Conservation (phyloP, 2,113 vertebrate species). For the Nestor notabilis region DNA sequence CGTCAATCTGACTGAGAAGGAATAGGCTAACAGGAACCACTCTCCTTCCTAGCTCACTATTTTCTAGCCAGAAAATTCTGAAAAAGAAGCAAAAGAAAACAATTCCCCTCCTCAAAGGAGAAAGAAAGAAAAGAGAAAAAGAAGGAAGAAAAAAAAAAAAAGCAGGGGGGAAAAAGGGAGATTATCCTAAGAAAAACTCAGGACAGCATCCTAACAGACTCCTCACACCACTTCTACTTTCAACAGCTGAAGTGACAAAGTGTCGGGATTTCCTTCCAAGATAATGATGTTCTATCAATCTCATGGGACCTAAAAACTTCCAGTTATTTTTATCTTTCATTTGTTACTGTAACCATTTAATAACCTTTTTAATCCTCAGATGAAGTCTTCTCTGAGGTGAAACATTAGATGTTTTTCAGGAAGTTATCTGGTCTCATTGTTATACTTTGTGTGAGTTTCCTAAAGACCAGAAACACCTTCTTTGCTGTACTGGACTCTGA, state of each 20-base stretch:
- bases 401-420: neutral
- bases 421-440: neutral
- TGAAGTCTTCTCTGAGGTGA: neutral
- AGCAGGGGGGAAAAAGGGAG: accelerated
- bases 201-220: neutral
- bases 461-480: neutral
- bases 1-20: neutral
- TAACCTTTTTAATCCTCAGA: neutral
- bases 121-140: neutral
- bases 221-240: neutral
- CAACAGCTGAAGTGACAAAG: neutral
- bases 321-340: neutral
- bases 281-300: neutral
- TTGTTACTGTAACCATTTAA: neutral
- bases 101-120: neutral
- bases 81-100: neutral
- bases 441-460: neutral
- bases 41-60: neutral
- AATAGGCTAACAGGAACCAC: neutral
- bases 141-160: no score
- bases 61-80: neutral
- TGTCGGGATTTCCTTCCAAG: neutral
- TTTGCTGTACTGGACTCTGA: neutral
- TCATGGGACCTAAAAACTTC: neutral
- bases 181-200: neutral